Percentiles rank a stretch among this genome's conserved stretches.
Conservation (phyloP, 2,797 vertebrate genomes). For the Trematomus bernacchii region DNA sequence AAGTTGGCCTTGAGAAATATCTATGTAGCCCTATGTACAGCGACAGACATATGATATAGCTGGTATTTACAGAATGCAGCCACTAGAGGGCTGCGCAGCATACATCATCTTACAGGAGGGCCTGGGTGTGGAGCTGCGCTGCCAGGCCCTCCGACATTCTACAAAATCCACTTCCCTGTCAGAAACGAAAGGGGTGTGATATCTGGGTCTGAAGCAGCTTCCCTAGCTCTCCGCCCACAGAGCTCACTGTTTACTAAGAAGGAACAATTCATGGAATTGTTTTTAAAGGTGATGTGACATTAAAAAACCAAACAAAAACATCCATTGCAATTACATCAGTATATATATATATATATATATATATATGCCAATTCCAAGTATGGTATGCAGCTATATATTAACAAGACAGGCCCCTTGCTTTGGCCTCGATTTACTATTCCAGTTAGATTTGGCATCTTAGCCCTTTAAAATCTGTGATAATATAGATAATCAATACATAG, state of each 20-base stretch:
- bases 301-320: constrained; percentile 48
- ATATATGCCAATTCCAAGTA: constrained; percentile 70
- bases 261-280: constrained; percentile 85
- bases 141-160: constrained; percentile 75
- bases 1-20: constrained; percentile 62
- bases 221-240: constrained; percentile 58
- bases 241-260: constrained; percentile 72
- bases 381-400: constrained; percentile 75
- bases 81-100: constrained; percentile 83
- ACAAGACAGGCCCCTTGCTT: constrained; percentile 67
- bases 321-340: constrained; percentile 70
- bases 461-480: constrained; percentile 80
- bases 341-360: constrained; percentile 3
- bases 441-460: constrained; percentile 85
- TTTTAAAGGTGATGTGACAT: constrained; percentile 69
- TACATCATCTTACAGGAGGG: constrained; percentile 75
- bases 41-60: constrained; percentile 57
- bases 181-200: constrained; percentile 79
- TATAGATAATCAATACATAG: constrained; percentile 72
- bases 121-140: constrained; percentile 53
- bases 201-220: constrained; percentile 81
- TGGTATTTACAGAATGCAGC: constrained; percentile 82
- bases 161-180: constrained; percentile 80
- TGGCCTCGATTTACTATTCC: constrained; percentile 77
- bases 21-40: constrained; percentile 82